Evolutionary conservation across 1,140 invertebrate genomes (phyloP), one percentile per base, ranked within the genome.

Genomic region (Aphis gossypii): DNA sequence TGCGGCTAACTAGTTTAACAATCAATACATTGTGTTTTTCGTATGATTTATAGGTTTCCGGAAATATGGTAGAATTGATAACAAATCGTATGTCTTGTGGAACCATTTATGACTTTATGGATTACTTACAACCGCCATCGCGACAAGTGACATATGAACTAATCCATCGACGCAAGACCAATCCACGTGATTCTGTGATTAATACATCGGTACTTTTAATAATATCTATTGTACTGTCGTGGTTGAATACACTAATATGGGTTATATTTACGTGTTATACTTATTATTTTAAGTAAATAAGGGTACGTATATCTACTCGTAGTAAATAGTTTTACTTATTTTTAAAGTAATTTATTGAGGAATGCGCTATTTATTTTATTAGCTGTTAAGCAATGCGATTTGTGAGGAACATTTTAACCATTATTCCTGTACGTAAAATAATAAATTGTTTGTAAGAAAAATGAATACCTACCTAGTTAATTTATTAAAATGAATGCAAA

Each of bases 71-170:
- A 5, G 95, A 95, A 3, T 96, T 96, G 30, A 96, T 97, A 94
- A 96, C 96, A 94, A 96, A 96, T 23, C 96, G 97, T 44, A 94
- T 97, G 0, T 95, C 95, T 4, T 97, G 97, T 94, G 96, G 96
- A 56, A 96, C 97, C 0, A 96, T 97, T 84, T 96, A 96, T 83
- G 97, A 97, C 95, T 97, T 97, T 94, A 97, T 97, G 96, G 97
- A 97, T 94, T 97, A 97, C 94, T 94, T 97, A 76, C 96, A 97
- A 83, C 96, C 96, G 18, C 92, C 92, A 7, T 93, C 92, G 35
- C 92, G 38, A 41, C 68, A 93, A 30, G 82, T 51, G 51, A 54
- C 82, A 14, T 54, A 84, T 18, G 92, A 93, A 86, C 48, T 93
- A 11, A 25, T 93, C 4, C 76, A 84, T 25, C 92, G 48, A 56